phyloP scores from a whole-genome alignment of 2,888 invertebrate genomes.

The Philereme transversata region DNA sequence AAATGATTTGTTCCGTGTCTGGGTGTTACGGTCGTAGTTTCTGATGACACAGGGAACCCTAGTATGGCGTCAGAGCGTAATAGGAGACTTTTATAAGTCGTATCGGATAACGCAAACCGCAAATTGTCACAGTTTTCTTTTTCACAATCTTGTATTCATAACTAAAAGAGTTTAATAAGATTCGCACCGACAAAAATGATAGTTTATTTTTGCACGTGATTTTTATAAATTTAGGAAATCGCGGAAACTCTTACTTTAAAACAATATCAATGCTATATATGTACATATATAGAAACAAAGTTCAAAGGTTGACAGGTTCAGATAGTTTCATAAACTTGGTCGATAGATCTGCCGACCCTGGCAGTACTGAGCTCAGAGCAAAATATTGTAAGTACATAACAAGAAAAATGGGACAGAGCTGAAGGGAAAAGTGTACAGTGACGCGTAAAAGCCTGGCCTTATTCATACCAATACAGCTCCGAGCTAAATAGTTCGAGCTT shows the following conservation, averaged over 20 bases:
- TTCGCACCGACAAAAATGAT: too few species aligned
- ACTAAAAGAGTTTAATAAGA: too few species aligned
- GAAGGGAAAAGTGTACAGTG: constrained; percentile 23
- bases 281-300: neutral
- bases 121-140: too few species aligned
- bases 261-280: neutral
- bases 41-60: too few species aligned
- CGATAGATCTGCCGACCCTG: neutral
- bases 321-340: constrained; percentile 4
- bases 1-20: too few species aligned
- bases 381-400: constrained; percentile 16
- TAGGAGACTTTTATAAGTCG: too few species aligned
- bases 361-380: constrained; percentile 4
- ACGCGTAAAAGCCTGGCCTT: constrained; percentile 33
- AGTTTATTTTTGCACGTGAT: too few species aligned
- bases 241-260: neutral
- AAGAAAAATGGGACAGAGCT: constrained; percentile 33
- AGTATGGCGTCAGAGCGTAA: too few species aligned
- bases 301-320: neutral
- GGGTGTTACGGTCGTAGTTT: too few species aligned
- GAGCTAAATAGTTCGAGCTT: constrained; percentile 22
- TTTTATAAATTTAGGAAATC: too few species aligned
- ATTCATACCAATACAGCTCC: constrained; percentile 36
- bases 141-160: too few species aligned
- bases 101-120: too few species aligned